Percentiles rank a stretch among this genome's conserved stretches.
Evolutionary conservation across 2,888 invertebrate genomes (phyloP).

Genomic region (Eurytoma californica): DNA sequence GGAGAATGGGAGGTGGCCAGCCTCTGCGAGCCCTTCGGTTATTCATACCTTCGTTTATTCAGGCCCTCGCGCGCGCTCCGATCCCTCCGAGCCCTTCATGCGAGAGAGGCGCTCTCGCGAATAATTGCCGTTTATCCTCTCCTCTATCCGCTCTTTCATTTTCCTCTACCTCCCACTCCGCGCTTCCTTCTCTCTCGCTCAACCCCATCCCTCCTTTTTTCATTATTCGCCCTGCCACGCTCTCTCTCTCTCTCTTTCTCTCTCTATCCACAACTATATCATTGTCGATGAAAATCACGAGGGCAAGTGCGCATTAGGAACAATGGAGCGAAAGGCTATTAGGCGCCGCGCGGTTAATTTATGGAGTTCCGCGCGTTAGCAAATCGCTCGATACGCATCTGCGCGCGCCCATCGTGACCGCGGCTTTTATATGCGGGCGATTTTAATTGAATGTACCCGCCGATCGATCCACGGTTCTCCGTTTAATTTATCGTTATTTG

Average conservation of each 20-base stretch:
- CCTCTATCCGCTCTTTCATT: slow-evolving; percentile 25
- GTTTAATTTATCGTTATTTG: too few species aligned
- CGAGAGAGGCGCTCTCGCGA: slow-evolving; percentile 13
- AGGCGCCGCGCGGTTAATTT: neutral
- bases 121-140: slow-evolving; percentile 42
- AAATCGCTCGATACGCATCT: slow-evolving; percentile 21
- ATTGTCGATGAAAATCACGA: neutral
- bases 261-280: neutral
- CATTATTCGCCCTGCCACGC: neutral
- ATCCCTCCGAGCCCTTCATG: slow-evolving; percentile 1
- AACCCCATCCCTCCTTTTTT: neutral
- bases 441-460: slow-evolving; percentile 1
- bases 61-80: slow-evolving; percentile 8
- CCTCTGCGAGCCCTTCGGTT: slow-evolving; percentile 35
- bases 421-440: slow-evolving; percentile 11
- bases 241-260: too few species aligned
- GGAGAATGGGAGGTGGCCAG: slow-evolving; percentile 40
- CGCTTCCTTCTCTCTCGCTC: neutral
- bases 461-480: neutral
- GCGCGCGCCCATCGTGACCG: neutral
- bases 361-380: neutral
- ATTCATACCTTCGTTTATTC: slow-evolving; percentile 37
- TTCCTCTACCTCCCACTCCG: neutral
- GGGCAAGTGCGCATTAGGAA: neutral
- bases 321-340: neutral